phyloP scores from a whole-genome alignment of 37 sponge, comb jelly and placozoan species.

The Theonella swinhoei region DNA sequence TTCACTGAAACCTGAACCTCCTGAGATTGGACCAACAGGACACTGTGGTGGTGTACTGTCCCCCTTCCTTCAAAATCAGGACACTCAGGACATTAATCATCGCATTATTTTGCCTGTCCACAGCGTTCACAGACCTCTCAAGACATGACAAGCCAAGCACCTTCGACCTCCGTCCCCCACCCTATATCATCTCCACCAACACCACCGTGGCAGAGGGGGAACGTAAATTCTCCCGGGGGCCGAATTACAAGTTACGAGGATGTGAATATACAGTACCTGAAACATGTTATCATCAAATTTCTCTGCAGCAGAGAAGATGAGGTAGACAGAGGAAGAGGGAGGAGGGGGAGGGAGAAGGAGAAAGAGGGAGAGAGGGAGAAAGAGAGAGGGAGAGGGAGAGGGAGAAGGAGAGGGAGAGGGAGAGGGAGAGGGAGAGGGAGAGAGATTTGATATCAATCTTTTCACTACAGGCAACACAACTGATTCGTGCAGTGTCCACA shows the following conservation, averaged over 20 bases:
- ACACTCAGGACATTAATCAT: no score
- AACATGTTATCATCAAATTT: slow-evolving; percentile 75
- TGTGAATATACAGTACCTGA: slow-evolving; percentile 72
- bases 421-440: background rate
- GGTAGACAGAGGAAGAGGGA: slow-evolving; percentile 46
- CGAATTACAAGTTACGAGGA: slow-evolving; percentile 22
- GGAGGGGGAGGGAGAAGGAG: background rate
- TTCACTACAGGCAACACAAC: slow-evolving; percentile 49
- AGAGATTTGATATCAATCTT: background rate
- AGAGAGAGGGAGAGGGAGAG: background rate
- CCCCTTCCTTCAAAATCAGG: no score
- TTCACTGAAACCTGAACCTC: no score
- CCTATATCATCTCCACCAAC: background rate
- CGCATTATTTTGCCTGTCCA: no score
- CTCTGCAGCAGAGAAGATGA: slow-evolving; percentile 77
- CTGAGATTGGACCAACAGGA: no score
- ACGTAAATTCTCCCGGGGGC: background rate
- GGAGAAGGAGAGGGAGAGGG: background rate
- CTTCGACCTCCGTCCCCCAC: slow-evolving; percentile 15
- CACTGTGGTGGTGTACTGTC: background rate
- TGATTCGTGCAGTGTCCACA: slow-evolving; percentile 66
- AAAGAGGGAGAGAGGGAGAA: background rate
- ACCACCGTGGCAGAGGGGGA: background rate
- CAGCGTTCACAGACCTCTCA: slow-evolving; percentile 8
- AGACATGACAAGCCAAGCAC: background rate